Conservation (phyloP, 2,888 invertebrate species). For the Chrysopilus asiliformis region DNA sequence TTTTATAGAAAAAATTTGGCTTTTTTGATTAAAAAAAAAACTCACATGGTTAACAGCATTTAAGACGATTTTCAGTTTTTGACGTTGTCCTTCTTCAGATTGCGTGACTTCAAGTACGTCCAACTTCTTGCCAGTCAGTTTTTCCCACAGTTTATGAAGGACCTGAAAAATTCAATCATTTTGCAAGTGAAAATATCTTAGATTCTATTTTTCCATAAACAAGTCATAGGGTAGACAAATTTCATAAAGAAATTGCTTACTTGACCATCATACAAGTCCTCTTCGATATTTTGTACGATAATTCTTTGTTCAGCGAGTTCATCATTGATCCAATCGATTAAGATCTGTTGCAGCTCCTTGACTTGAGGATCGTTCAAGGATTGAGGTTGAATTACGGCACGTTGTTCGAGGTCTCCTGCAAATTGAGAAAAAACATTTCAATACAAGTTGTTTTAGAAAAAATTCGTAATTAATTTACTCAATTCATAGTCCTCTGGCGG, state of each 20-base stretch:
- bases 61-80: conserved; percentile 81
- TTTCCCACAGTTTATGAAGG: conserved; percentile 61
- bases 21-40: not conserved
- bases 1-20: not conserved
- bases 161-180: conserved; percentile 37
- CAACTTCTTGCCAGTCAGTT: conserved; percentile 73
- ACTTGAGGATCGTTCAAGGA: conserved; percentile 80
- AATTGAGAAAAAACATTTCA: conserved; percentile 6
- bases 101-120: conserved; percentile 98
- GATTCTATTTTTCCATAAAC: too few species aligned
- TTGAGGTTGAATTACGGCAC: conserved; percentile 85
- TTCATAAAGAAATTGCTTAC: conserved; percentile 25
- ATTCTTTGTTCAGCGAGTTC: conserved; percentile 92
- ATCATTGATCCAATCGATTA: conserved; percentile 98
- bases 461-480: too few species aligned
- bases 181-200: too few species aligned
- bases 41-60: conserved; percentile 73
- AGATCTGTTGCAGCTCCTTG: conserved; percentile 65
- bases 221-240: not conserved
- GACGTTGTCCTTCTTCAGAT: conserved; percentile 92
- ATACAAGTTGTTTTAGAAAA: not conserved
- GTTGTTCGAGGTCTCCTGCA: conserved; percentile 89
- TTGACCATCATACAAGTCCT: conserved; percentile 97
- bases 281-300: conserved; percentile 90
- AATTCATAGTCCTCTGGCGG: conserved; percentile 89